These are phyloP conservation scores for Galerucella calmariensis DNA, from an alignment of 2,888 invertebrate genomes.

Conservation along the genomic window DNA sequence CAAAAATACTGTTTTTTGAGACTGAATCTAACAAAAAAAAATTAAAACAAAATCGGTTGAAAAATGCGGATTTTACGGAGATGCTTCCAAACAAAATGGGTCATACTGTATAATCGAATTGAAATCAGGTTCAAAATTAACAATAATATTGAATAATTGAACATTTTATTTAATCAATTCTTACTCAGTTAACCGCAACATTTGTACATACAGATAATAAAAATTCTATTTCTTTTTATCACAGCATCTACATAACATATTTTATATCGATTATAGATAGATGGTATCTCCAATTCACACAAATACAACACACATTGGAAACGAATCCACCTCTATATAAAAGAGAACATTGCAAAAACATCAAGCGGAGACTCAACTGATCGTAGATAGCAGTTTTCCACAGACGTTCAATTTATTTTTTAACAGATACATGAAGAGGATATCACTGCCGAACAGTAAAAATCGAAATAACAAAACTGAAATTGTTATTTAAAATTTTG, in stretches of 20 bases:
- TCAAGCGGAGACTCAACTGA: neutral
- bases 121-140: too few relatives aligned
- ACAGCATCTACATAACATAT: neutral
- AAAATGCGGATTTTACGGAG: too few relatives aligned
- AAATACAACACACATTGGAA: conserved; percentile 52
- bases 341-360: conserved; percentile 20
- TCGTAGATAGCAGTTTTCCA: neutral
- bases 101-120: too few relatives aligned
- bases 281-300: conserved; percentile 21
- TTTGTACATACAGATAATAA: neutral
- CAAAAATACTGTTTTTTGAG: too few relatives aligned
- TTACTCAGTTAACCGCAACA: too few relatives aligned
- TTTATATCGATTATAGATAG: neutral
- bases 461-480: too few relatives aligned
- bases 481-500: too few relatives aligned
- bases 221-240: neutral
- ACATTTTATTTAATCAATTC: too few relatives aligned
- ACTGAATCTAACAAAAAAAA: too few relatives aligned
- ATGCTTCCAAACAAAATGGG: too few relatives aligned
- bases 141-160: too few relatives aligned
- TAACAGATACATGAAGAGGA: neutral
- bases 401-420: conserved; percentile 1
- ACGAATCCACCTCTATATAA: conserved; percentile 53
- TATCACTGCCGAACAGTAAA: neutral
- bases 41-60: too few relatives aligned